Base-by-base conservation (phyloP, 2,113 vertebrate genomes). In the Menura novaehollandiae region DNA sequence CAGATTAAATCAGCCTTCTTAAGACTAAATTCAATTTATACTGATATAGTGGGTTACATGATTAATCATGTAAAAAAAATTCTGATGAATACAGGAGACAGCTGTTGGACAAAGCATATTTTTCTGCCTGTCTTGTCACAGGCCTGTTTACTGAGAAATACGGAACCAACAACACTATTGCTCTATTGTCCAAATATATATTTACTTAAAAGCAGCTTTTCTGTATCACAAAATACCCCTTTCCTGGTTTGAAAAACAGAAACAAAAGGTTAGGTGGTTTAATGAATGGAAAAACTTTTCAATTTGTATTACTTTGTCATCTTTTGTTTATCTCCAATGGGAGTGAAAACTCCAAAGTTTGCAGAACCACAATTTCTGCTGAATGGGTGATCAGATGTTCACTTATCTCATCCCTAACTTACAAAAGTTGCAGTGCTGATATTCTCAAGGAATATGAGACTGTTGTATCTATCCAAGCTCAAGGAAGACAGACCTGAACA, bases 11-110 rank as follows among this genome's bases (percentile, higher is more conserved):
- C 93, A 88, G 82, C 47, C 78, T 82, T 90, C 82, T 95, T 91
- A 95, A 94, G 74, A 96, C 91, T 95, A 97, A 97, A 97, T 96
- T 95, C 63, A 93, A 81, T 95, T 93, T 96, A 92, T 88, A 95
- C 21, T 77, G 77, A 95, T 89, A 72, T 7, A 83, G 51, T 52
- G 75, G 80, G 75, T 88, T 95, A 93, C 13, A 19, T 85, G 88
- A 76, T 96, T 94, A 94, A 85, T 95, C 75, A 85, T 4, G 24
- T 77, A 43, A 88, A 97, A 96, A 96, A 95, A 90, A 89, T 68
- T 69, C 74, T 91, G 64, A 88, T 85, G 86, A 95, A 94, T 56
- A 69, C 26, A 89, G 73, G 24, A 85, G 67, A 89, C 41, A 96
- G 91, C 53, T 96, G 90, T 89, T 93, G 66, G 68, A 91, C 58